Percentiles rank a stretch among this genome's conserved stretches.
These are phyloP conservation scores for Pseudonaja textilis DNA, from an alignment of 2,113 vertebrate genomes.

Conservation along the genomic window DNA sequence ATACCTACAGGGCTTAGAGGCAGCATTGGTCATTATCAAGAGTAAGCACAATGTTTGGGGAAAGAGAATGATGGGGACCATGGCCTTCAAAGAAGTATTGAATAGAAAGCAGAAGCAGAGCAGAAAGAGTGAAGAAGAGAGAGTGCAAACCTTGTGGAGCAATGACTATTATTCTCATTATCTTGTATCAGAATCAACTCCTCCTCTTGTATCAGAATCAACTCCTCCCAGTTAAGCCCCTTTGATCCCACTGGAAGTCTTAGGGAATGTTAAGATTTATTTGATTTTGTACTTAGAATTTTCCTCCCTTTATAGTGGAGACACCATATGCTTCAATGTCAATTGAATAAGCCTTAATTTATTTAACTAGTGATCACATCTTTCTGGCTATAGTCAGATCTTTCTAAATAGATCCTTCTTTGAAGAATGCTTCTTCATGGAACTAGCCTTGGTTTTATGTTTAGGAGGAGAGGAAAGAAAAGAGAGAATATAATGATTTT, in stretches of 20 bases:
- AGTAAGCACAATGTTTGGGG: not conserved
- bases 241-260: not conserved
- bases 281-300: not conserved
- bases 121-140: not conserved
- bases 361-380: not conserved
- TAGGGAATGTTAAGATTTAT: not conserved
- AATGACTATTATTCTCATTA: not conserved
- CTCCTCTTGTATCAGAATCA: not conserved
- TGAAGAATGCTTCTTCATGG: not conserved
- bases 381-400: not conserved
- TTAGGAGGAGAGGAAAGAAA: not conserved
- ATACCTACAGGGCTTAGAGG: not conserved
- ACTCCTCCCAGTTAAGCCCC: not conserved
- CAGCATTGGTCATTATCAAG: not conserved
- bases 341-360: not conserved
- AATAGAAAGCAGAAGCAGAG: not conserved
- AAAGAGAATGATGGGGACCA: not conserved
- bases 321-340: not conserved
- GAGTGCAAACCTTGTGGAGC: not conserved
- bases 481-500: not conserved
- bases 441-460: not conserved
- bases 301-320: not conserved
- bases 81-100: not conserved
- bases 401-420: not conserved
- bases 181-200: not conserved